A percentile compares a stretch with the other conserved stretches of the same genome.
Conservation (phyloP, 2,888 invertebrate genomes). For the Drosophila demipolita region DNA sequence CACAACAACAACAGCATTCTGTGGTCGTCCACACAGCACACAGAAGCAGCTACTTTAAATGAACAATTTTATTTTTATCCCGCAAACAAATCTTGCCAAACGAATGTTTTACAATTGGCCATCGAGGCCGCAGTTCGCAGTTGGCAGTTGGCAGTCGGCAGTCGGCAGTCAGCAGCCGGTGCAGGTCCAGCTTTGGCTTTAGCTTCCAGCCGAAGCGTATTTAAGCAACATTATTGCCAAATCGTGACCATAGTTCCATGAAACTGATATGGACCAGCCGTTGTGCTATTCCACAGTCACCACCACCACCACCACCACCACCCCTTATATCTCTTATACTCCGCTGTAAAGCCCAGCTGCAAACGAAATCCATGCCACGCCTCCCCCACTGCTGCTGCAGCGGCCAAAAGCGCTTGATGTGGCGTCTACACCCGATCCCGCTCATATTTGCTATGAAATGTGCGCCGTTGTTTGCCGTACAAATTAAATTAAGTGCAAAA, state of each 20-base stretch:
- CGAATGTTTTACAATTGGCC: slow-evolving; percentile 82
- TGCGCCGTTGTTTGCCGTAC: slow-evolving; percentile 72
- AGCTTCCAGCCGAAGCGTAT: slow-evolving; percentile 61
- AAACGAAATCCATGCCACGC: slow-evolving; percentile 14
- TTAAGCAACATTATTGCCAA: slow-evolving; percentile 85
- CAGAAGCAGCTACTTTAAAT: slow-evolving; percentile 84
- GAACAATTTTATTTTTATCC: slow-evolving; percentile 84
- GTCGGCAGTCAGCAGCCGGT: slow-evolving; percentile 30
- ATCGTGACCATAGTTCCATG: slow-evolving; percentile 85
- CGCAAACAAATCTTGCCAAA: slow-evolving; percentile 82
- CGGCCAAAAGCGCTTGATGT: slow-evolving; percentile 65
- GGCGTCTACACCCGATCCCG: slow-evolving; percentile 47
- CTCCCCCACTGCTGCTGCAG: slow-evolving; percentile 35
- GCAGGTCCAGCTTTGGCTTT: slow-evolving; percentile 43
- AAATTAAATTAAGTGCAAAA: slow-evolving; percentile 81
- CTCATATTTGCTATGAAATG: slow-evolving; percentile 44
- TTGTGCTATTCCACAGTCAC: slow-evolving; percentile 21
- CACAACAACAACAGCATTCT: slow-evolving; percentile 4
- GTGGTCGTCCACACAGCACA: slow-evolving; percentile 60
- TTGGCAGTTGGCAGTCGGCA: background rate
- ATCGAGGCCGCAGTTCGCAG: slow-evolving; percentile 44
- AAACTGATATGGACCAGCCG: slow-evolving; percentile 83
- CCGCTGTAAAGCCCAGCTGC: slow-evolving; percentile 15
- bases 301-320: slow-evolving; percentile 23
- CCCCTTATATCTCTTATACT: background rate